Evolutionary conservation across 2,888 invertebrate species (phyloP), one percentile per base, ranked within the genome.

Genomic region (Lasioglossum zephyrum): DNA sequence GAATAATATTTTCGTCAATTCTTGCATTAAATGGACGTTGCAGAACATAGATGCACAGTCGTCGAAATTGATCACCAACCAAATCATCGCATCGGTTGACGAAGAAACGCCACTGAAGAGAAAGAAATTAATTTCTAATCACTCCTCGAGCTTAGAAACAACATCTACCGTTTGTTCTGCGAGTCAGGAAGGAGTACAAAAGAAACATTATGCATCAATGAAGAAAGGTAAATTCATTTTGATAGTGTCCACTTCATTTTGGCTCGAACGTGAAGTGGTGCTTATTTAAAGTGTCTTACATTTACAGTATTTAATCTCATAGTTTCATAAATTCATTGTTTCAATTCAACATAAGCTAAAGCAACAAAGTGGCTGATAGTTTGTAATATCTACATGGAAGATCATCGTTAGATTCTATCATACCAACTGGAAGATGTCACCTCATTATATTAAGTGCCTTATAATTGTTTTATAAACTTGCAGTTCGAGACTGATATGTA

Each of bases 21-120:
- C 80, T 87, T 79, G 60, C 47, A 26, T 70, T 8, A 84, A 79
- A 18, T 88, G 82, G 81, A 80, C 77, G 13, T 74, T 79, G 22
- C 78, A 82, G 41, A 79, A 84, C 31, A 75, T 66, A 26, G 79
- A 82, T 66, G 47, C 72, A 6, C 79, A 85, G 11, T 18, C 83
- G 3, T 77, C 72, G 1, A 81, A 85, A 18, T 81, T 86, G 72
- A 49, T 70, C 36, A 82, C 84, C 49, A 81, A 85, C n/a, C 72
- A 79, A 77, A 70, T 77, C 26, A 39, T 74, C 36, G 8, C 66
- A 74, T 69, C 72, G 49, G 13, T 36, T 9, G 79, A 73, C 16
- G 90, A 91, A 88, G 86, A 89, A 80, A 80, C 81, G 63, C 79
- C 90, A 22, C 41, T 77, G 77, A 92, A 92, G 81, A 91, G 74